Evolutionary conservation across 1,140 invertebrate species (phyloP).

Genomic region (Drosophila littoralis): DNA sequence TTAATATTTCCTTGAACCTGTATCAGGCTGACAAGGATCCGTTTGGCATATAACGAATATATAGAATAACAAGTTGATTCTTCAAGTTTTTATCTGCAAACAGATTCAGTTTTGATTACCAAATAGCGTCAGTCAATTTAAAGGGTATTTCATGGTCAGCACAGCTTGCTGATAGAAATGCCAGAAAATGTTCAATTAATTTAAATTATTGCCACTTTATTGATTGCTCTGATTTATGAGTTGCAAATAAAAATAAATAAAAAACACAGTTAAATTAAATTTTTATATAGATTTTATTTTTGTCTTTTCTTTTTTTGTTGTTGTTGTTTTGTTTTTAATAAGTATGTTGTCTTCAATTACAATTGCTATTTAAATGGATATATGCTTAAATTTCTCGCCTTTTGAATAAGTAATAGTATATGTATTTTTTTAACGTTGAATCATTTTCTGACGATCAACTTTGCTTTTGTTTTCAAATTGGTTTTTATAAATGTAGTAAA

Average conservation of each 20-base stretch:
- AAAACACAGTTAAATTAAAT: slow-evolving; percentile 24
- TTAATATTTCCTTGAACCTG: too few relatives aligned
- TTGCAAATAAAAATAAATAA: slow-evolving; percentile 16
- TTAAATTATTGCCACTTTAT: slow-evolving; percentile 61
- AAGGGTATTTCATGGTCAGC: neutral
- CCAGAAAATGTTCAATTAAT: slow-evolving; percentile 46
- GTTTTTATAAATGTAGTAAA: slow-evolving; percentile 82
- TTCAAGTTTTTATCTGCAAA: neutral
- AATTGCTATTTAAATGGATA: slow-evolving; percentile 77
- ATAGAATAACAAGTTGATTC: too few relatives aligned
- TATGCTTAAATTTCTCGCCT: slow-evolving; percentile 56
- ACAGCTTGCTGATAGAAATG: too few relatives aligned
- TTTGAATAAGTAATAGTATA: slow-evolving; percentile 70
- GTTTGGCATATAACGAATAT: too few relatives aligned
- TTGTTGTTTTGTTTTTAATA: slow-evolving; percentile 46
- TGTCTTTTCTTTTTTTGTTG: slow-evolving; percentile 45
- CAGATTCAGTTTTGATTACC: too few relatives aligned
- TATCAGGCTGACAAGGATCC: too few relatives aligned
- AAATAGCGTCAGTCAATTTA: too few relatives aligned
- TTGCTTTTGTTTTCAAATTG: slow-evolving; percentile 29
- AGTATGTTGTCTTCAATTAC: slow-evolving; percentile 64
- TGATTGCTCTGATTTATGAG: slow-evolving; percentile 45
- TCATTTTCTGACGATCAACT: slow-evolving; percentile 13
- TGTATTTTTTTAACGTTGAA: slow-evolving; percentile 21
- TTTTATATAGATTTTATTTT: slow-evolving; percentile 46